These are phyloP conservation scores for Cephus cinctus DNA, from an alignment of 1,140 invertebrate species.

Conservation along the genomic window DNA sequence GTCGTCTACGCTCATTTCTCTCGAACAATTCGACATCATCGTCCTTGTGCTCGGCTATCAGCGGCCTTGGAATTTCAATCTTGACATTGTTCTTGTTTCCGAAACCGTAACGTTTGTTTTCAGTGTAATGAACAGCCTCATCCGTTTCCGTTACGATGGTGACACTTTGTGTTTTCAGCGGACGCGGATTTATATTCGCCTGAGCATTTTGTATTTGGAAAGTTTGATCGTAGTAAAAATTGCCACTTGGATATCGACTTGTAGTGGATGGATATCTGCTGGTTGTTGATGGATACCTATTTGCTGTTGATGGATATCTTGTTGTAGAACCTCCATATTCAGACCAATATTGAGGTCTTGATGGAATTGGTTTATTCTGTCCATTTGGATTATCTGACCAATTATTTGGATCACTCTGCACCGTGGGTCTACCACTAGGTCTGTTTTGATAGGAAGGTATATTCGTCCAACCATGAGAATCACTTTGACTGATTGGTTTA, in stretches of 20 bases:
- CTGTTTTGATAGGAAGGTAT: not conserved
- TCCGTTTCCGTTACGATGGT: not conserved
- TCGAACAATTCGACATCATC: conserved; percentile 2
- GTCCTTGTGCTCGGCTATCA: conserved; percentile 5
- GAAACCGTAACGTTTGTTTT: not conserved
- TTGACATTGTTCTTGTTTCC: conserved; percentile 1
- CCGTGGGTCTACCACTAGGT: not conserved
- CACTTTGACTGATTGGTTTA: not conserved
- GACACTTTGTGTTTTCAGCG: not conserved
- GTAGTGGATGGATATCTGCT: no score
- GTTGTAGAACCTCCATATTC: not conserved
- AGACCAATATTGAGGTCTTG: not conserved
- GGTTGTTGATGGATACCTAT: not conserved
- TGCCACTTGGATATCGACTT: no score
- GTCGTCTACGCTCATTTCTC: conserved; percentile 1
- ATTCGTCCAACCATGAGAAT: not conserved
- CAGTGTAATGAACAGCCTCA: not conserved
- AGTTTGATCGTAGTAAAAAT: not conserved
- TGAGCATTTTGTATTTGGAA: not conserved
- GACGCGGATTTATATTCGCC: conserved; percentile 1
- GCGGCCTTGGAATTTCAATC: conserved; percentile 20
- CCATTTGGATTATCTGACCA: no score
- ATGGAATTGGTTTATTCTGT: no score
- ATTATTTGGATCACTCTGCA: not conserved
- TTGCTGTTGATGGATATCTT: not conserved